A percentile compares a stretch with the other conserved stretches of the same genome.
These are phyloP conservation scores for Nephrotoma flavescens DNA, from an alignment of 2,888 invertebrate species.

Conservation along the genomic window DNA sequence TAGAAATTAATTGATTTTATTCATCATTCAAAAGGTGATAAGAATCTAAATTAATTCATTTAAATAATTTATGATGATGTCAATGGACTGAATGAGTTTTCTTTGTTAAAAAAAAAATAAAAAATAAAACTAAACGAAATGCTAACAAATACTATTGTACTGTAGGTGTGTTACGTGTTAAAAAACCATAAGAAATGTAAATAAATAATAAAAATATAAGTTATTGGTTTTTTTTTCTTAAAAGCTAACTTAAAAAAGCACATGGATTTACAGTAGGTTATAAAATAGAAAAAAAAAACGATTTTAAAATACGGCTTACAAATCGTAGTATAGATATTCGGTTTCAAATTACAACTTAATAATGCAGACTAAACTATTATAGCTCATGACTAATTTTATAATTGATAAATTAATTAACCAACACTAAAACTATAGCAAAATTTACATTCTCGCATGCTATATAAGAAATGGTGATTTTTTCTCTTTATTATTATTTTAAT, in stretches of 20 bases:
- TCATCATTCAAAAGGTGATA: neutral
- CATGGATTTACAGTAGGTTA: neutral
- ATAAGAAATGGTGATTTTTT: neutral
- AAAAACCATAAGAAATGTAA: neutral
- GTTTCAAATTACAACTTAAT: neutral
- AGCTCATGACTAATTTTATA: neutral
- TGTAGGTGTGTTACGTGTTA: neutral
- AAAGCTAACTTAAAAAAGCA: neutral
- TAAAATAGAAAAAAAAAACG: neutral
- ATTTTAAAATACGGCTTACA: neutral
- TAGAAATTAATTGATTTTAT: conserved; percentile 5
- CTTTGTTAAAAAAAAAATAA: neutral
- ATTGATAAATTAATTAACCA: neutral
- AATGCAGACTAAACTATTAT: neutral
- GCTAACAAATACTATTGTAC: neutral
- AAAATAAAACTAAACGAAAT: neutral
- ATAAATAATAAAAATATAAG: neutral
- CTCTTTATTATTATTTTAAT: neutral
- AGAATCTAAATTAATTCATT: conserved; percentile 2
- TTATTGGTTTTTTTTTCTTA: neutral
- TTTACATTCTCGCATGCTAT: neutral
- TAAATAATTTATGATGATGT: neutral
- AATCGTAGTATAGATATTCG: neutral
- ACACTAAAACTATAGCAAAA: neutral
- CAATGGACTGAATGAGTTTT: neutral